Evolutionary conservation across 2,113 vertebrate species (phyloP).

Genomic region (Arvicanthis niloticus): DNA sequence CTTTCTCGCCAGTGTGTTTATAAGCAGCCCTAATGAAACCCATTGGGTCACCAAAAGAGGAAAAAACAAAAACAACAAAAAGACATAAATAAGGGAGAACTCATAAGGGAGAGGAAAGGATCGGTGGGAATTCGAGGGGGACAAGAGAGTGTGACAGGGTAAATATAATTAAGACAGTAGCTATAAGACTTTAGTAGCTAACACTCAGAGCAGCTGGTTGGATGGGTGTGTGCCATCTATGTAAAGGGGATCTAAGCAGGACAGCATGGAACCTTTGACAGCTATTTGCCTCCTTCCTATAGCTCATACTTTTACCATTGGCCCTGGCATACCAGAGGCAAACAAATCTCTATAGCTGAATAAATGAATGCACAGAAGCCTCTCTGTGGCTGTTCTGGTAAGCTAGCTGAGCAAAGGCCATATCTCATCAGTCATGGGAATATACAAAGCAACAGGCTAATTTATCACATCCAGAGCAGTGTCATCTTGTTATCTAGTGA

Average conservation of each 20-base stretch:
- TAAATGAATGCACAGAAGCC: not conserved
- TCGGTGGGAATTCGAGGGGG: too few species aligned
- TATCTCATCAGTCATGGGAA: not conserved
- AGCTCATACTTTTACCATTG: not conserved
- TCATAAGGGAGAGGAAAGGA: not conserved
- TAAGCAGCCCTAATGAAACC: not conserved
- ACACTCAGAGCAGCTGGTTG: not conserved
- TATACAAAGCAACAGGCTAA: not conserved
- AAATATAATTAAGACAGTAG: not conserved
- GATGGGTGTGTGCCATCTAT: not conserved
- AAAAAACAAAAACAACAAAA: not conserved
- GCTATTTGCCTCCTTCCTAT: not conserved
- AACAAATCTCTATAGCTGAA: not conserved
- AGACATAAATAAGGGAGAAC: not conserved
- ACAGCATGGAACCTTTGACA: not conserved
- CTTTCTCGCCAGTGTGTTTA: not conserved
- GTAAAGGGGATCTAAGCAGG: not conserved
- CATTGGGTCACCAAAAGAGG: not conserved
- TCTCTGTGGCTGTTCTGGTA: not conserved
- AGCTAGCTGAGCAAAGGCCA: not conserved
- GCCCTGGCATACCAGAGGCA: not conserved
- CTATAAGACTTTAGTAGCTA: not conserved
- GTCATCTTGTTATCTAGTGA: not conserved
- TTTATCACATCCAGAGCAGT: not conserved
- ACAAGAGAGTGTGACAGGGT: not conserved